Conservation (phyloP, 2,113 vertebrate genomes). For the Atrichornis clamosus region DNA sequence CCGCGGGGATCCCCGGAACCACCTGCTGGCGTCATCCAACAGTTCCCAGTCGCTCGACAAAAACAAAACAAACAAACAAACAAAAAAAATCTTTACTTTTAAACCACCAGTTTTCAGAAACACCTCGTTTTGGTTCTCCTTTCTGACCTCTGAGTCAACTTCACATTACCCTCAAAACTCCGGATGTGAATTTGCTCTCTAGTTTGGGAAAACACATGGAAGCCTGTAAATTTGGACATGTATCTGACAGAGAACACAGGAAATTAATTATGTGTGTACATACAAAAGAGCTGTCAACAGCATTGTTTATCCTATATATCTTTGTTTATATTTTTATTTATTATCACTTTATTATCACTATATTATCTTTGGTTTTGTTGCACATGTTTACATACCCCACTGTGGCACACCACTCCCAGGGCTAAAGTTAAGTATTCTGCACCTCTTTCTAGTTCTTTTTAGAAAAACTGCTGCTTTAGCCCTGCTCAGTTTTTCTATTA, state of each 20-base stretch:
- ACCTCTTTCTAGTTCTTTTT: neutral
- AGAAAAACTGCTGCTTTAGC: neutral
- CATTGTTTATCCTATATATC: neutral
- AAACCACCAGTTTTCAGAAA: neutral
- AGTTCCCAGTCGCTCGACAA: neutral
- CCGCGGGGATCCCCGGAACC: neutral
- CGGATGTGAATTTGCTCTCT: neutral
- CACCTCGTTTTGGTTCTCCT: neutral
- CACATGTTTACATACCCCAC: neutral
- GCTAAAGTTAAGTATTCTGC: neutral
- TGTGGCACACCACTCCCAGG: rapidly evolving
- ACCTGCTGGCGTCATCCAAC: neutral
- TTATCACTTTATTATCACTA: no score
- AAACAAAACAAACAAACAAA: neutral
- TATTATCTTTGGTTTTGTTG: neutral
- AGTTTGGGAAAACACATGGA: neutral
- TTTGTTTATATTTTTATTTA: no score
- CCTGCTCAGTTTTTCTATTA: neutral
- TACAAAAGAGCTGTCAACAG: neutral
- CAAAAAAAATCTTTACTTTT: neutral
- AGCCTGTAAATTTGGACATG: neutral
- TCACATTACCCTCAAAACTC: neutral
- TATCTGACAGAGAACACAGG: neutral
- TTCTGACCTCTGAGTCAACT: neutral
- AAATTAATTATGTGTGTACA: neutral